These are phyloP conservation scores for Nephrotoma flavescens DNA, from an alignment of 2,888 invertebrate genomes.

Conservation along the genomic window DNA sequence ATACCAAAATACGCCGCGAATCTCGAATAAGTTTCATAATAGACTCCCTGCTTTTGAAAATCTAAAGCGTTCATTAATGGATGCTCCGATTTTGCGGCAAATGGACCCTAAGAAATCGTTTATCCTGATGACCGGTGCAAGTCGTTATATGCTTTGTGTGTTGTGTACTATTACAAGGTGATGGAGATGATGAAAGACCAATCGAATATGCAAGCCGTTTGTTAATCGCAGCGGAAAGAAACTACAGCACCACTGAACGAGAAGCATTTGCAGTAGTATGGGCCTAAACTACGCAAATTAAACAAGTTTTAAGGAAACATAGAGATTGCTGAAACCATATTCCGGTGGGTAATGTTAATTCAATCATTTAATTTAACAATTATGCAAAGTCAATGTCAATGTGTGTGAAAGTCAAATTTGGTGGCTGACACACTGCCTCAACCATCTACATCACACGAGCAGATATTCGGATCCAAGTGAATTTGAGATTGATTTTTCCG, in stretches of 20 bases:
- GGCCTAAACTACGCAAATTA: neutral
- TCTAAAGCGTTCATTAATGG: neutral
- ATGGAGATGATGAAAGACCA: neutral
- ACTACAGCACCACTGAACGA: neutral
- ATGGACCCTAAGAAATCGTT: neutral
- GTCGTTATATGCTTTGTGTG: neutral
- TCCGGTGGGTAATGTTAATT: neutral
- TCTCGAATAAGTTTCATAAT: too few species aligned
- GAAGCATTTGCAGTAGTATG: too few species aligned
- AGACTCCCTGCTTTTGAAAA: neutral
- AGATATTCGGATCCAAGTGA: neutral
- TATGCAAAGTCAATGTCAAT: too few species aligned
- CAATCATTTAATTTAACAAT: neutral
- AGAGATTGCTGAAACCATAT: neutral
- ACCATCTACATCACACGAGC: neutral
- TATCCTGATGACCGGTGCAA: neutral
- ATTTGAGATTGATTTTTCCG: neutral
- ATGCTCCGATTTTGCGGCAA: too few species aligned
- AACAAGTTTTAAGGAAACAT: neutral
- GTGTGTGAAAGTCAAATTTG: neutral
- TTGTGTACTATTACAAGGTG: neutral
- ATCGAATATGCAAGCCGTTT: neutral
- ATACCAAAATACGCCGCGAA: too few species aligned
- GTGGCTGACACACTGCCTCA: neutral
- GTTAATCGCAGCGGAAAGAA: neutral